phyloP scores from a whole-genome alignment of 1,140 invertebrate genomes.

The Episyrphus balteatus region DNA sequence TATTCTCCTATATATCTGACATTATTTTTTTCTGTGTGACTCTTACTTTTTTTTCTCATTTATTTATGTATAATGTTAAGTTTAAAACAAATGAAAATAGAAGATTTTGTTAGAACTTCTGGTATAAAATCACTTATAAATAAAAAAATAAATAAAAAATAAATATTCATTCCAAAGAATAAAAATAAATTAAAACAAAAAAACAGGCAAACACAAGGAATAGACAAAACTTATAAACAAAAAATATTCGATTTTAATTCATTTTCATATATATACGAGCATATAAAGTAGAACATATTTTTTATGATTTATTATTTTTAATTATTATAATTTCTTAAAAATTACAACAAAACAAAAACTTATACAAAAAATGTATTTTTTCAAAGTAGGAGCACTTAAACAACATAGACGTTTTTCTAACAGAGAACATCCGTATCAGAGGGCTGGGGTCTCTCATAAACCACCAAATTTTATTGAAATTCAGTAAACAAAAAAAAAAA shows the following conservation, averaged over 20 bases:
- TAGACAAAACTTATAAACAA: background rate
- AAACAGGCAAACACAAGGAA: no score
- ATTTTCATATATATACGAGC: background rate
- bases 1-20: no score
- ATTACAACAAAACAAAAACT: background rate
- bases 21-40: no score
- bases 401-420: constrained; percentile 56
- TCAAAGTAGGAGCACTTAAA: constrained; percentile 46
- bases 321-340: background rate
- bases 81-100: no score
- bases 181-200: no score
- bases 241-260: background rate
- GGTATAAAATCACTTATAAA: background rate
- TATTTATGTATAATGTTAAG: background rate
- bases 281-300: background rate
- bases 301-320: constrained; percentile 11
- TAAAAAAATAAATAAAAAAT: background rate
- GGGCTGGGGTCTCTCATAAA: constrained; percentile 69
- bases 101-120: no score
- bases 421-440: constrained; percentile 87
- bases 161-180: no score
- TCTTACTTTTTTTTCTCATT: no score
- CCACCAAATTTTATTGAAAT: constrained; percentile 36
- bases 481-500: constrained; percentile 16
- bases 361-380: background rate